These are phyloP conservation scores for Catharus minimus DNA, from an alignment of 2,113 vertebrate species.

Conservation along the genomic window DNA sequence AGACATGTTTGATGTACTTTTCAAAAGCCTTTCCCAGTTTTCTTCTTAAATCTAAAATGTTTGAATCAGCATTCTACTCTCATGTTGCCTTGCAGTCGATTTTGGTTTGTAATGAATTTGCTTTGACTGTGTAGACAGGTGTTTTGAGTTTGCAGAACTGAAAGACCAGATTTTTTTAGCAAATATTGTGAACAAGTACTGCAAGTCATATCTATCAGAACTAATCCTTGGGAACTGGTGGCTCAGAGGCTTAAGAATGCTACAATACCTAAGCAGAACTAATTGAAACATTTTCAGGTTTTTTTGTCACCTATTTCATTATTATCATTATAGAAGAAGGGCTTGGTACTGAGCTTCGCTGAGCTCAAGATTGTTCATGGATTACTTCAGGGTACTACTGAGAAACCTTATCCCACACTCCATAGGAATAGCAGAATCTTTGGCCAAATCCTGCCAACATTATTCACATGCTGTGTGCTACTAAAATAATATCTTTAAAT, in stretches of 20 bases:
- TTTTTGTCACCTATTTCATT: not conserved
- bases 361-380: not conserved
- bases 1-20: not conserved
- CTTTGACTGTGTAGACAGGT: not conserved
- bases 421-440: not conserved
- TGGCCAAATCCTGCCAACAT: not conserved
- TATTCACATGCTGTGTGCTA: not conserved
- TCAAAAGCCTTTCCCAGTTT: not conserved
- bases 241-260: not conserved
- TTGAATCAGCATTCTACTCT: not conserved
- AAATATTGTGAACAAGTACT: not conserved
- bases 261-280: not conserved
- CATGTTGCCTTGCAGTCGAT: not conserved
- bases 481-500: not conserved
- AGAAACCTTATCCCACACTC: not conserved
- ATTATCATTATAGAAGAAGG: not conserved
- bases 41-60: not conserved
- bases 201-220: not conserved
- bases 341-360: not conserved
- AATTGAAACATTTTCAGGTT: not conserved
- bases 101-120: not conserved
- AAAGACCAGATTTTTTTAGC: not conserved
- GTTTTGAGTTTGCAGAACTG: constrained; percentile 12
- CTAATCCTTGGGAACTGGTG: not conserved
- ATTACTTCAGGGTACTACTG: not conserved